phyloP scores from a whole-genome alignment of 2,888 invertebrate genomes.

The Bugula neritina region DNA sequence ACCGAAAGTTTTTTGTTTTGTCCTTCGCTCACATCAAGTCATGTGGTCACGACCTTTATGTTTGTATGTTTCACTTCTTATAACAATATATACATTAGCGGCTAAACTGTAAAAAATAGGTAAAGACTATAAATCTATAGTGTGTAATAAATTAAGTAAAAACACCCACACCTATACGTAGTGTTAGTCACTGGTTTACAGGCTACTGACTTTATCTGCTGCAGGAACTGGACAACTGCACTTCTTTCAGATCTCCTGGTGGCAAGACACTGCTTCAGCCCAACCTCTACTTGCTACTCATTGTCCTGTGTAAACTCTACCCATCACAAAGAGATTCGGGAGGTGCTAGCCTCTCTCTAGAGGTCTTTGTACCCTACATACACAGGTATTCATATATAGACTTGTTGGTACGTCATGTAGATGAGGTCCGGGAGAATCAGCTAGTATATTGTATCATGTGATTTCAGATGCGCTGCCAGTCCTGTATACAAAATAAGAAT shows the following conservation, averaged over 20 bases:
- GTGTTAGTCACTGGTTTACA: too few species aligned
- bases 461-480: constrained; percentile 61
- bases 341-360: constrained; percentile 64
- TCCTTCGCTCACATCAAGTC: too few species aligned
- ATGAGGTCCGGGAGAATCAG: too few species aligned
- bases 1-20: too few species aligned
- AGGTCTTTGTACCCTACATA: constrained; percentile 64
- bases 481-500: constrained; percentile 65
- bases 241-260: not conserved
- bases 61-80: too few species aligned
- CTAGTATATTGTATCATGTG: constrained; percentile 1
- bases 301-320: constrained; percentile 72
- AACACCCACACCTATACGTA: too few species aligned
- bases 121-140: too few species aligned
- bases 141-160: too few species aligned
- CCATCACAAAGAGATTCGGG: constrained; percentile 68
- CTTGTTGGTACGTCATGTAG: too few species aligned
- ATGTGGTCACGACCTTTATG: too few species aligned
- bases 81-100: too few species aligned
- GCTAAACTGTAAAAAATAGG: too few species aligned
- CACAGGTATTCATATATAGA: constrained; percentile 38
- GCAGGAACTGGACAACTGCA: constrained; percentile 6
- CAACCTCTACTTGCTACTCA: constrained; percentile 68
- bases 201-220: not conserved
- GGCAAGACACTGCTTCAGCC: constrained; percentile 54